These are phyloP conservation scores for Dendrolimus punctatus DNA, from an alignment of 1,140 invertebrate species.

Conservation along the genomic window DNA sequence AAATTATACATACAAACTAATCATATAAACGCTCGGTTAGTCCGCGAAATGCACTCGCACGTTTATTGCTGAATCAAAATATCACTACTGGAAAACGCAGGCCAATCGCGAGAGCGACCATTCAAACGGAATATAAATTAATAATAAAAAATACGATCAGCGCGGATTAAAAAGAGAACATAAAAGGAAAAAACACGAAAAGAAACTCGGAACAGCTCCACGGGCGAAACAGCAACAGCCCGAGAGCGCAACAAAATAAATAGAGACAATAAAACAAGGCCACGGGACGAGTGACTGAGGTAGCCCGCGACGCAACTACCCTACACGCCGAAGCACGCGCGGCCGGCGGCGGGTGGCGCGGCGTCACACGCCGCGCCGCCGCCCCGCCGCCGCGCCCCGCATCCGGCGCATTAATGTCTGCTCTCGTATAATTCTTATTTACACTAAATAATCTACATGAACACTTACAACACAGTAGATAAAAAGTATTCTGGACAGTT, in stretches of 20 bases:
- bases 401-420: conserved; percentile 17
- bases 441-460: conserved; percentile 64
- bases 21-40: conserved; percentile 59
- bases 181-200: conserved; percentile 58
- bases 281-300: conserved; percentile 67
- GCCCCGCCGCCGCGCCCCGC: conserved; percentile 20
- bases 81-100: conserved; percentile 70
- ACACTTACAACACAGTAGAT: conserved; percentile 67
- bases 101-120: conserved; percentile 53
- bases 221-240: conserved; percentile 66
- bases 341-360: conserved; percentile 52
- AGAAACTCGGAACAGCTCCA: conserved; percentile 62
- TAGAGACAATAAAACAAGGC: conserved; percentile 59
- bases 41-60: conserved; percentile 66
- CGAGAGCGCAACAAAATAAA: conserved; percentile 67
- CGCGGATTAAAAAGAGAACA: conserved; percentile 35
- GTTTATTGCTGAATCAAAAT: conserved; percentile 73
- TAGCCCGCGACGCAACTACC: conserved; percentile 65
- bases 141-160: too few relatives aligned
- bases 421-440: conserved; percentile 58
- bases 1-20: conserved; percentile 56
- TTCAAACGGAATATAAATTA: conserved; percentile 42
- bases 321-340: conserved; percentile 33
- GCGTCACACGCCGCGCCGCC: conserved; percentile 18
- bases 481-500: conserved; percentile 63